Evolutionary conservation across 2,797 vertebrate species (phyloP).

Genomic region (Aplochiton taeniatus): DNA sequence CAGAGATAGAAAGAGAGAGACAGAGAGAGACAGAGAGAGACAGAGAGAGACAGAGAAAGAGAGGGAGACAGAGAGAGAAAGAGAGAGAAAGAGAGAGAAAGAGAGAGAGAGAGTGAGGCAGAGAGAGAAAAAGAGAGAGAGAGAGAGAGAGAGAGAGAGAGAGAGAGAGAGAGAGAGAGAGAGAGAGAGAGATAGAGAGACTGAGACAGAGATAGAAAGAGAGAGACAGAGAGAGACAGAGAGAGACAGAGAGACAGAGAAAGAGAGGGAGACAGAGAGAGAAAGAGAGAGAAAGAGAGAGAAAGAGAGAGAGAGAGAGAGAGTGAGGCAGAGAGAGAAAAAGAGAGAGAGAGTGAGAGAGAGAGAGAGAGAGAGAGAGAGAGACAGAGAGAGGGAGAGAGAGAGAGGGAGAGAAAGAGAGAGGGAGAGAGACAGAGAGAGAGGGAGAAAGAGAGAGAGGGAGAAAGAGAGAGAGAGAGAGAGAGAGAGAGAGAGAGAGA

Average conservation of each 20-base stretch:
- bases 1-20: conserved; percentile 27
- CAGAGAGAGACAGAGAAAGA: conserved; percentile 26
- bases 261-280: conserved; percentile 34
- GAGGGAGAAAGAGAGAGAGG: conserved; percentile 10
- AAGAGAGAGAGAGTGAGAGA: conserved; percentile 19
- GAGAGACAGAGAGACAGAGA: conserved; percentile 22
- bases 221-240: conserved; percentile 23
- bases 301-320: conserved; percentile 38
- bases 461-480: conserved; percentile 23
- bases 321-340: conserved; percentile 7
- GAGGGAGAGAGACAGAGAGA: conserved; percentile 31
- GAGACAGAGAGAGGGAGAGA: conserved; percentile 33
- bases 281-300: conserved; percentile 17
- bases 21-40: conserved; percentile 12
- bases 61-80: conserved; percentile 36
- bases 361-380: conserved; percentile 29
- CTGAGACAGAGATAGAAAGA: conserved; percentile 21
- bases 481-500: conserved; percentile 35
- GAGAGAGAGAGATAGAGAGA: conserved; percentile 21
- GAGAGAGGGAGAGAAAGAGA: background rate
- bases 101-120: conserved; percentile 14
- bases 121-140: conserved; percentile 11
- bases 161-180: conserved; percentile 32
- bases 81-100: conserved; percentile 34
- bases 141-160: conserved; percentile 29